Evolutionary conservation across 1,140 invertebrate species (phyloP), one percentile per base, ranked within the genome.

Genomic region (Hypothenemus hampei): DNA sequence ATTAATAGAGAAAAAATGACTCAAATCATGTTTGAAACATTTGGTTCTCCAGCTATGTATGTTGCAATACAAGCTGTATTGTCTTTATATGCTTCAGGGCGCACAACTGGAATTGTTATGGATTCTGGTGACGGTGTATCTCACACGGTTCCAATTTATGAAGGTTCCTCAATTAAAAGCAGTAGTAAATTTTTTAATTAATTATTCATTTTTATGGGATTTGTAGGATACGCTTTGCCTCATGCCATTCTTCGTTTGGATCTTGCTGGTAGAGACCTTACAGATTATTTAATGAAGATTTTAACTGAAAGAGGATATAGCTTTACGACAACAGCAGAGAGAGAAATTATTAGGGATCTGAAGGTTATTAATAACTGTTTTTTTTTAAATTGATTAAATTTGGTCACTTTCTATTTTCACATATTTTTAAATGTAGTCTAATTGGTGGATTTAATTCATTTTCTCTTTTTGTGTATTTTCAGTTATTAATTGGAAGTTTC

Each of bases 1-100:
- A 79, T 82, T 68, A 93, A 94, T 72, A 73, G 89, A 52, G 91
- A 94, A n/a, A n/a, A n/a, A n/a, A n/a, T n/a, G n/a, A n/a, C n/a
- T n/a, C n/a, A n/a, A n/a, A n/a, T n/a, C n/a, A n/a, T n/a, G n/a
- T n/a, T n/a, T n/a, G n/a, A n/a, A n/a, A n/a, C n/a, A n/a, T n/a
- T n/a, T n/a, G n/a, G 86, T 73, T 82, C 82, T 6, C 87, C 87
- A 1, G 87, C 87, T 18, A 88, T 89, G 86, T 89, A 90, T 65
- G 86, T 90, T 1, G 84, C 83, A 23, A 87, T 88, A 60, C 86
- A 90, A 69, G 87, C 87, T 37, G 86, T 91, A 3, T 74, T 91
- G 1, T 90, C 88, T 4, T 72, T 91, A 58, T 91, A 91, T 65
- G 86, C 87, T 47, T 89, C 86, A 65, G 88, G 88, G 73, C 80